Base-by-base conservation (phyloP, 2,888 invertebrate genomes). In the Neria commutata region DNA sequence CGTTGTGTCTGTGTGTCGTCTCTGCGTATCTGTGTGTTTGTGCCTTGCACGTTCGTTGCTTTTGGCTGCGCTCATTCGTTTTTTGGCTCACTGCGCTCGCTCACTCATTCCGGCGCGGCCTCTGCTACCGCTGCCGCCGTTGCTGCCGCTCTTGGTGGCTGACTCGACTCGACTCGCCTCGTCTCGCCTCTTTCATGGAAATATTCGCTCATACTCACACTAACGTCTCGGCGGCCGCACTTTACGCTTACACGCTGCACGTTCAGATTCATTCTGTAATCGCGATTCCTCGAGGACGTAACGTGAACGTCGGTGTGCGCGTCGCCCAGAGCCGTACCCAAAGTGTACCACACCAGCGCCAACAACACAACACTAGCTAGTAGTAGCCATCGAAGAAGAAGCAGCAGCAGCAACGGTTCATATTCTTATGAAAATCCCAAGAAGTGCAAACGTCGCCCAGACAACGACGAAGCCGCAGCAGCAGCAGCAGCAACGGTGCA, bases 271-370 rank as follows among this genome's bases (percentile, higher is more conserved):
- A 81, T 81, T 81, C 80, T 81, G 80, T 80, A 80, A 77, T 76
- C 80, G 80, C 81, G 80, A 79, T 81, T 81, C 81, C 77, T 81
- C 79, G 81, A 81, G 80, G 80, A 81, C 80, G 81, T 79, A 77
- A 74, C 74, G 74, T 73, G 71, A 76, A 74, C 76, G 78, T 75
- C 75, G 78, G 78, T 75, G 76, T 78, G 77, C 75, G 75, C 68
- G 70, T 67, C 67, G 62, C 54, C 52, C 49, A 37, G 47, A 10
- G 16, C 21, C 17, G 24, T 37, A 34, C 16, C 42, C n/a, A n/a
- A n/a, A n/a, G n/a, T n/a, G n/a, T n/a, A n/a, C n/a, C n/a, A n/a
- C n/a, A 42, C 5, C 4, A 42, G 33, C 49, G 17, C 3, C 25
- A 47, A 25, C 14, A 47, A n/a, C n/a, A n/a, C n/a, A n/a, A n/a